These are phyloP conservation scores for Drosophila setosimentum DNA, from an alignment of 2,888 invertebrate genomes.

Conservation along the genomic window DNA sequence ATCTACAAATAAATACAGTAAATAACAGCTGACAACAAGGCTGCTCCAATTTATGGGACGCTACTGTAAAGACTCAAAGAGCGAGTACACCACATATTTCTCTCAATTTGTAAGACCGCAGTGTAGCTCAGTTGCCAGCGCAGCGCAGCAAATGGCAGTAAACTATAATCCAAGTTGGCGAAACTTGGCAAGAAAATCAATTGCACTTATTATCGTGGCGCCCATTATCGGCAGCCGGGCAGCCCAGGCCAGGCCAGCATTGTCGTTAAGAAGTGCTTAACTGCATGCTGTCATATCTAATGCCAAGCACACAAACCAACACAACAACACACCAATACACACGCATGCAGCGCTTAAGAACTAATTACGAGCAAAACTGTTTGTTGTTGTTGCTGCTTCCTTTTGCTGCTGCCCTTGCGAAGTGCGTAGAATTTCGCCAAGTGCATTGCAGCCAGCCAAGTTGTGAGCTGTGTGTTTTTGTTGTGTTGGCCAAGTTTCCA, in stretches of 20 bases:
- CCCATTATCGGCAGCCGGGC: constrained; percentile 73
- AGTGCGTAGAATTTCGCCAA: constrained; percentile 59
- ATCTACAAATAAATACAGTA: too few relatives aligned
- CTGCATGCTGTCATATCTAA: constrained; percentile 78
- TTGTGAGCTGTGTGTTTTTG: constrained; percentile 31
- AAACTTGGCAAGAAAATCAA: constrained; percentile 72
- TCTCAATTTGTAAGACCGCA: constrained; percentile 1
- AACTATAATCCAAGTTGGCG: constrained; percentile 40
- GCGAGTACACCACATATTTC: neutral
- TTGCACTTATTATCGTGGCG: constrained; percentile 64
- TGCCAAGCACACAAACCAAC: constrained; percentile 41
- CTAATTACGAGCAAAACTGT: constrained; percentile 74
- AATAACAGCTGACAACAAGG: neutral
- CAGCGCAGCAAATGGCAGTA: constrained; percentile 25
- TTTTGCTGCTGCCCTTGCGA: constrained; percentile 2
- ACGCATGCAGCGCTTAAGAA: constrained; percentile 69
- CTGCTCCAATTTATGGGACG: neutral
- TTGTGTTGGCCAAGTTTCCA: constrained; percentile 55
- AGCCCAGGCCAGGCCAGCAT: constrained; percentile 27
- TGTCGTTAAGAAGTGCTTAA: constrained; percentile 76
- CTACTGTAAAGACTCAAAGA: neutral
- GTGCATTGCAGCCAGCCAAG: constrained; percentile 33
- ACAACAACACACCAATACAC: constrained; percentile 19
- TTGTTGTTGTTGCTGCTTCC: constrained; percentile 24
- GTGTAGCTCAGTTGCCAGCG: neutral